Conservation (phyloP, 2,113 vertebrate species). For the Sphyrna mokarran region DNA sequence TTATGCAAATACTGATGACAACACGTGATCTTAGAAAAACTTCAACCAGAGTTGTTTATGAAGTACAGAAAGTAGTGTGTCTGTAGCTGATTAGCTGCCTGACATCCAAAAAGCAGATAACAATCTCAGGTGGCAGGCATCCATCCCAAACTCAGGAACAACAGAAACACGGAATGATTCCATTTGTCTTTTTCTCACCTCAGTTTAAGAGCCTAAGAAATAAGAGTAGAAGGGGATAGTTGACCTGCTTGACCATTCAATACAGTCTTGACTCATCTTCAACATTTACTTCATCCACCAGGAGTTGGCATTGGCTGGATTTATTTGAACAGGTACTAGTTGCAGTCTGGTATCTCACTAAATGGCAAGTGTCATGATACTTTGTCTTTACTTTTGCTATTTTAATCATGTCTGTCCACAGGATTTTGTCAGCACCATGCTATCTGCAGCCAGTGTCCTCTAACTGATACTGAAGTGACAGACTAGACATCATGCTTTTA, state of each 20-base stretch:
- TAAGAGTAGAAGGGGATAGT: neutral
- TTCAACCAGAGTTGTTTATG: neutral
- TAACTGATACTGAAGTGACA: no score
- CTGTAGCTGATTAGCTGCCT: neutral
- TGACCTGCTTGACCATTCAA: neutral
- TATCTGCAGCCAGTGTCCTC: no score
- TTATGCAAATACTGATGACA: neutral
- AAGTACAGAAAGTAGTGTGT: neutral
- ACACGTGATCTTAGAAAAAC: neutral
- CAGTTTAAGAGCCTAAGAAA: no score
- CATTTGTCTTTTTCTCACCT: neutral
- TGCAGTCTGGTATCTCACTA: neutral
- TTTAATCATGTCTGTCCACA: no score
- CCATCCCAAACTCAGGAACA: neutral
- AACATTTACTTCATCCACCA: neutral
- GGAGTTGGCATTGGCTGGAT: neutral
- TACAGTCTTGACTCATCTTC: neutral
- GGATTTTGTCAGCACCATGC: no score
- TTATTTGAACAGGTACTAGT: neutral
- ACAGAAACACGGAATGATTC: neutral
- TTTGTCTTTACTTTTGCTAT: no score
- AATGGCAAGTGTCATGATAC: no score
- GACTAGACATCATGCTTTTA: no score
- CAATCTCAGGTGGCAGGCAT: neutral
- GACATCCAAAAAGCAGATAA: neutral